These are phyloP conservation scores for Ischnus inquisitorius DNA, from an alignment of 2,888 invertebrate species.

Conservation along the genomic window DNA sequence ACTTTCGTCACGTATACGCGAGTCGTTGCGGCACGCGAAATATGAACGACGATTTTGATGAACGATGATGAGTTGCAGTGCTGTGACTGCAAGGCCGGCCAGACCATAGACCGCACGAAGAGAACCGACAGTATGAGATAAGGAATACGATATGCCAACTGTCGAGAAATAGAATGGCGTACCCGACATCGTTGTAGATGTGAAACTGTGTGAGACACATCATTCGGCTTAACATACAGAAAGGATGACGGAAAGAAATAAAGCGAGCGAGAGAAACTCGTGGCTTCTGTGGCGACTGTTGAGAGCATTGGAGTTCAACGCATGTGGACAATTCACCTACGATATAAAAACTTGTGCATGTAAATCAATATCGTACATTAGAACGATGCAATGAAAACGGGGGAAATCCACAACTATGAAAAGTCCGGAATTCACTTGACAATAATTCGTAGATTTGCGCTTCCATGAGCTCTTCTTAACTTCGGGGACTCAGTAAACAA, in stretches of 20 bases:
- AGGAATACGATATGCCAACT: constrained; percentile 22
- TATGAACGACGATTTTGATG: no score
- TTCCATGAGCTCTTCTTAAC: neutral
- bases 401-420: neutral
- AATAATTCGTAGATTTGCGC: neutral
- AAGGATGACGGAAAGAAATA: constrained; percentile 1
- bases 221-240: neutral
- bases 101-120: neutral
- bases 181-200: neutral
- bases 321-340: neutral
- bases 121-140: constrained; percentile 3
- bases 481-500: no score
- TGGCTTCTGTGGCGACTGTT: constrained; percentile 2
- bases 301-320: neutral
- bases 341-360: neutral
- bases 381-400: neutral
- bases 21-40: neutral
- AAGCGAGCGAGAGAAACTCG: constrained; percentile 38
- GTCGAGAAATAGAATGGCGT: neutral
- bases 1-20: constrained; percentile 56
- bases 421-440: neutral
- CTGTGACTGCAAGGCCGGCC: constrained; percentile 15
- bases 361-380: constrained; percentile 6
- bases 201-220: neutral
- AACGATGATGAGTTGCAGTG: constrained; percentile 36